phyloP scores from a whole-genome alignment of 2,113 vertebrate genomes.

The Ciconia stormi region DNA sequence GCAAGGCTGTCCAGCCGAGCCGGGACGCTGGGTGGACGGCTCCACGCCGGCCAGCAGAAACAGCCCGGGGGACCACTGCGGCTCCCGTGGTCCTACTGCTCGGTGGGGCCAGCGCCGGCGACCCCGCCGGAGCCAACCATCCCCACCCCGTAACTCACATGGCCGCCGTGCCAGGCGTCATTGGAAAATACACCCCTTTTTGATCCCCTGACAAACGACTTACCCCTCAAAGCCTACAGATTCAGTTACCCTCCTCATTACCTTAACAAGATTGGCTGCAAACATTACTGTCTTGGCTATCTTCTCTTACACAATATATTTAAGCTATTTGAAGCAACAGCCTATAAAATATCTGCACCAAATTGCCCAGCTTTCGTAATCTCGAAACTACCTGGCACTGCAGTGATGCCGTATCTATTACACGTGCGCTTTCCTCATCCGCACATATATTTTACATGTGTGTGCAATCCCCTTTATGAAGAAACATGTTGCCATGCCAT shows the following conservation, averaged over 20 bases:
- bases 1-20: not conserved
- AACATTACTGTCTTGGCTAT: not conserved
- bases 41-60: not conserved
- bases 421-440: not conserved
- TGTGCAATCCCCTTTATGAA: not conserved
- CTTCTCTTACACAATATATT: not conserved
- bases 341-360: not conserved
- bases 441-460: not conserved
- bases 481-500: not conserved
- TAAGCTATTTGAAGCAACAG: not conserved
- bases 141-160: fast-evolving
- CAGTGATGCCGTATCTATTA: not conserved
- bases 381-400: not conserved
- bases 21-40: fast-evolving
- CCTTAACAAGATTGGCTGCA: not conserved
- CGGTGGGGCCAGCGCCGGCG: fast-evolving
- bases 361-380: not conserved
- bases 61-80: fast-evolving
- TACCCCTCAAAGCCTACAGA: not conserved
- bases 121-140: not conserved
- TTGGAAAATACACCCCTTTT: not conserved
- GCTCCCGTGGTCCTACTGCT: not conserved
- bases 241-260: not conserved
- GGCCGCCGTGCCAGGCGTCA: fast-evolving
- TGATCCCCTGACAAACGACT: not conserved